Percentiles rank a stretch among this genome's conserved stretches.
Evolutionary conservation across 2,113 vertebrate species (phyloP).

Genomic region (Tragelaphus scriptus): DNA sequence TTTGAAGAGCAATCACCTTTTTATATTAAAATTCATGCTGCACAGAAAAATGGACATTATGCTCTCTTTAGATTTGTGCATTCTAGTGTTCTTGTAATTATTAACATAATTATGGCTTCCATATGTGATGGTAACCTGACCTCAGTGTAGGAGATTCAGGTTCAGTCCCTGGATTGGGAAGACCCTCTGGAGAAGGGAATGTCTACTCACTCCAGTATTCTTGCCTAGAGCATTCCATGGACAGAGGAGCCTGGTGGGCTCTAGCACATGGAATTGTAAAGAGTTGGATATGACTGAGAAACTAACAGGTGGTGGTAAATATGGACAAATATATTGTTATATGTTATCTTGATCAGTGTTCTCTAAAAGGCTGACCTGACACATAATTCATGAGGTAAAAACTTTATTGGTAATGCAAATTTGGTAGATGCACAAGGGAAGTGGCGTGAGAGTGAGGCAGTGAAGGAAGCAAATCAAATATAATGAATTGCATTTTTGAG

Average conservation of each 20-base stretch:
- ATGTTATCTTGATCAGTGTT: background rate
- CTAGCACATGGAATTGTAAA: background rate
- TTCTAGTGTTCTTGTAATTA: background rate
- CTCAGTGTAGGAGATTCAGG: background rate
- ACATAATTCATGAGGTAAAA: background rate
- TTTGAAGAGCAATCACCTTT: background rate
- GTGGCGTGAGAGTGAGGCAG: fast-evolving
- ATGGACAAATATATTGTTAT: background rate
- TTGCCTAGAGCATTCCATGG: background rate
- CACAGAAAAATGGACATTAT: background rate
- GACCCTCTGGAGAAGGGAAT: background rate
- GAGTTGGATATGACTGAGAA: background rate
- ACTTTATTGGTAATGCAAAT: background rate
- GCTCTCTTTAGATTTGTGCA: background rate
- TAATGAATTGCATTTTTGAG: background rate
- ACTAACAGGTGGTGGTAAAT: background rate
- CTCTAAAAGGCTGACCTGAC: background rate
- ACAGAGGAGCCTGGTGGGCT: background rate
- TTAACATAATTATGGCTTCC: background rate
- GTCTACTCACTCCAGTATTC: background rate
- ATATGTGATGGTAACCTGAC: background rate
- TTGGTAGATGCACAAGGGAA: background rate
- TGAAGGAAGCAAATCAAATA: background rate
- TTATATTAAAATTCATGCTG: background rate
- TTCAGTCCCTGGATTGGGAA: background rate